Evolutionary conservation across 2,888 invertebrate genomes (phyloP).

Genomic region (Malacosoma neustria): DNA sequence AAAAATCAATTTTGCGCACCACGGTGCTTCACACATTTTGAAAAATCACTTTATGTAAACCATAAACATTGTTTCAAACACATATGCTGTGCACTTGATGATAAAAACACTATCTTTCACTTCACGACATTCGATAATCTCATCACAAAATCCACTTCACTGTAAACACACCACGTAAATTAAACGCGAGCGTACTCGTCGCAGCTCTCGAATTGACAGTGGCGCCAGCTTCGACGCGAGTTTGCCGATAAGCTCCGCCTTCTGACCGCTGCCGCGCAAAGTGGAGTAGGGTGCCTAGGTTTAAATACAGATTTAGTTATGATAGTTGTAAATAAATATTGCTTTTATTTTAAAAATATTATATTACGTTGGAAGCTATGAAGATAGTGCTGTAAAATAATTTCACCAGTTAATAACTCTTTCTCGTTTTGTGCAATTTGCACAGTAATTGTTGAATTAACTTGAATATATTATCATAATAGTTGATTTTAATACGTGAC

Average conservation of each 20-base stretch:
- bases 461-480: too few species aligned
- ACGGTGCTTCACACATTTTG: constrained; percentile 71
- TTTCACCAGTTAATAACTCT: too few species aligned
- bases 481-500: too few species aligned
- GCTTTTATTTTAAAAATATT: too few species aligned
- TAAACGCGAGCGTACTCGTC: constrained; percentile 69
- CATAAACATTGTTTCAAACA: constrained; percentile 53
- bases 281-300: constrained; percentile 62
- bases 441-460: too few species aligned
- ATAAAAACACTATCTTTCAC: constrained; percentile 64
- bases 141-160: constrained; percentile 70
- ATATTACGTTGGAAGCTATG: too few species aligned
- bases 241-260: constrained; percentile 75
- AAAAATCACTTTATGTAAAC: constrained; percentile 54
- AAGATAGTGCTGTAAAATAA: too few species aligned
- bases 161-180: constrained; percentile 71
- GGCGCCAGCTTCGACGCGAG: constrained; percentile 70
- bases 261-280: constrained; percentile 75
- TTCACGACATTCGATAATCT: constrained; percentile 69
- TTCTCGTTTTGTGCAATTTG: too few species aligned
- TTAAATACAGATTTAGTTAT: too few species aligned
- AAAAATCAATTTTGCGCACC: constrained; percentile 73
- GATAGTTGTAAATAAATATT: too few species aligned
- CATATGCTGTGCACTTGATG: constrained; percentile 53
- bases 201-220: constrained; percentile 74